Evolutionary conservation across 2,113 vertebrate species (phyloP), one percentile per base, ranked within the genome.

Genomic region (Colossoma macropomum): DNA sequence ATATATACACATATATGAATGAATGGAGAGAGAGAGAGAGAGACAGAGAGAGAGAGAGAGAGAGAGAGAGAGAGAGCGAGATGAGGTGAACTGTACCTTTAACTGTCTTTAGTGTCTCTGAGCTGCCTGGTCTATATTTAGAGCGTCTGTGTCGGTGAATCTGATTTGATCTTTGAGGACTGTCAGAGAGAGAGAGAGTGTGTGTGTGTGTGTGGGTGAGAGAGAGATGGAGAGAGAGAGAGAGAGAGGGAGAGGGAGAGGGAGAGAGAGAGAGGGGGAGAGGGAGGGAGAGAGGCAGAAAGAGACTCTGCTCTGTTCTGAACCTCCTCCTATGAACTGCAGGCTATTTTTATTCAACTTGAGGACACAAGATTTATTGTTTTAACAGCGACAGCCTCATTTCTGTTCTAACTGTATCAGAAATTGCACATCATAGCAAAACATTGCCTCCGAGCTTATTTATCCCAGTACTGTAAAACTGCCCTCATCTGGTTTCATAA

Each of bases 101-200:
- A 10, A 79, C 73, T 65, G 34, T 34, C 38, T 68, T 54, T 34
- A 59, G 50, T 50, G 60, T 65, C 62, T 65, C 68, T 41, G 66
- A 79, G 66, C 59, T 41, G 76, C 38, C 60, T 41, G 77, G 75
- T 77, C 78, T 89, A 82, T 75, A 77, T 79, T 81, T 80, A 85
- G 73, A 48, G 50, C 63, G 83, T 78, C 72, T 77, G 45, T 73
- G 68, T 66, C 16, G 56, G 56, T 45, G 74, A 83, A 77, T 80
- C 30, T 83, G 80, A 85, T 85, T 79, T 78, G 71, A 83, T 88
- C 80, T 81, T 81, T 85, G 83, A 69, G 75, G 62, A 77, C 74
- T 85, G 85, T 86, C 87, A 88, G 70, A 71, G 71, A 81, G 56
- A 50, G 41, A 54, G 56, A 27, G 75, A 50, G 45, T 52, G 23